Conservation (phyloP, 2,113 vertebrate species). For the Tenebrosternarchus preto region DNA sequence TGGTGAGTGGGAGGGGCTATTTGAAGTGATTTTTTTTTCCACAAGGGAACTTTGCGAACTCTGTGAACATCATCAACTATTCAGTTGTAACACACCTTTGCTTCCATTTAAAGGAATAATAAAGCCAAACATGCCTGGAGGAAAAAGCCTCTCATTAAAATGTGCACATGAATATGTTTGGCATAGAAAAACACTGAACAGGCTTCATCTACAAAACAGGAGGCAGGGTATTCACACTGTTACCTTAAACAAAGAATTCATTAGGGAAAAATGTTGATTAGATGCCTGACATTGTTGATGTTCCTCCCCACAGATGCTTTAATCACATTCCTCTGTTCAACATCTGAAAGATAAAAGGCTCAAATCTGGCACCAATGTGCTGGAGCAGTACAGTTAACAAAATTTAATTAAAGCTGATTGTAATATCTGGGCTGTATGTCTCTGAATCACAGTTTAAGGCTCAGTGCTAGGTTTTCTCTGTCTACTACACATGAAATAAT, state of each 20-base stretch:
- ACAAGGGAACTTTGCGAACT: conserved; percentile 19
- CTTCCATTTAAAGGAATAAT: conserved; percentile 19
- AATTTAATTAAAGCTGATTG: conserved; percentile 52
- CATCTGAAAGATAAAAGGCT: conserved; percentile 30
- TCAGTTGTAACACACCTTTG: conserved; percentile 20
- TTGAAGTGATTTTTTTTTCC: not conserved
- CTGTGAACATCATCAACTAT: conserved; percentile 13
- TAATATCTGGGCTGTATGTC: conserved; percentile 33
- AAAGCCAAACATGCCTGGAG: not conserved
- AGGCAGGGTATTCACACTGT: conserved; percentile 27
- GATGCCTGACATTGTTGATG: conserved; percentile 49
- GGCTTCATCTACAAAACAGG: conserved; percentile 34
- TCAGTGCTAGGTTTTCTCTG: not conserved
- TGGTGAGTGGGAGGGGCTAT: conserved; percentile 18
- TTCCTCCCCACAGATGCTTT: conserved; percentile 34
- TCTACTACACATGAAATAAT: not conserved
- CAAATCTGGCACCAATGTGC: conserved; percentile 26
- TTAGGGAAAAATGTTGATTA: conserved; percentile 57
- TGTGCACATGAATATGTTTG: conserved; percentile 33
- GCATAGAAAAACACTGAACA: conserved; percentile 17
- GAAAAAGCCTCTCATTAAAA: conserved; percentile 23
- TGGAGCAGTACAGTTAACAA: conserved; percentile 39
- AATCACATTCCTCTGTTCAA: conserved; percentile 48
- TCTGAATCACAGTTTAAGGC: not conserved
- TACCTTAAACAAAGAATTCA: conserved; percentile 52